Evolutionary conservation across 2,888 invertebrate species (phyloP).

Genomic region (Argyresthia albistria): DNA sequence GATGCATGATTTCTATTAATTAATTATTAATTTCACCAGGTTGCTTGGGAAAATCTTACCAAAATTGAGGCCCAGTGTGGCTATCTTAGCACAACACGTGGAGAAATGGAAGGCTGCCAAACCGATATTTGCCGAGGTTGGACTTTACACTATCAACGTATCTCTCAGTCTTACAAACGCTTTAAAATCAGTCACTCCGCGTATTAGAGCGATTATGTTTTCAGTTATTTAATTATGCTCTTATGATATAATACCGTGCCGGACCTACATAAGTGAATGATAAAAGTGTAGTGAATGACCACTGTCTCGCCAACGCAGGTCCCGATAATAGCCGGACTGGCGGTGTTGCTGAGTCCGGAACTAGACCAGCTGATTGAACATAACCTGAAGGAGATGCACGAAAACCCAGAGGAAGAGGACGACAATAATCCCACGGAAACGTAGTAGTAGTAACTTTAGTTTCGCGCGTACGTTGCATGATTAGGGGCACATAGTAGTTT

Average conservation of each 20-base stretch:
- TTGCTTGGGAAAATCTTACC: constrained; percentile 69
- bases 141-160: not conserved
- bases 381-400: constrained; percentile 41
- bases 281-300: too few relatives aligned
- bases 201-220: too few relatives aligned
- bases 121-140: constrained; percentile 49
- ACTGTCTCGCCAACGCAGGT: constrained; percentile 24
- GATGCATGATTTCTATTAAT: constrained; percentile 4
- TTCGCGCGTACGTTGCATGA: too few relatives aligned
- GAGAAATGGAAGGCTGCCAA: constrained; percentile 72
- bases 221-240: too few relatives aligned
- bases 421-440: not conserved
- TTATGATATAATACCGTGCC: too few relatives aligned
- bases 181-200: too few relatives aligned
- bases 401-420: constrained; percentile 21
- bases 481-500: too few relatives aligned
- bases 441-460: too few relatives aligned
- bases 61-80: constrained; percentile 41
- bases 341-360: constrained; percentile 53
- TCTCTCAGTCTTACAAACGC: not conserved
- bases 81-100: constrained; percentile 68
- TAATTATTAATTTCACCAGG: constrained; percentile 29
- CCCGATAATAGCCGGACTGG: constrained; percentile 37
- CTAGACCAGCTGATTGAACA: constrained; percentile 50
- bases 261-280: too few relatives aligned